phyloP scores from a whole-genome alignment of 2,888 invertebrate species.

The Tenthredo scrophulariae region DNA sequence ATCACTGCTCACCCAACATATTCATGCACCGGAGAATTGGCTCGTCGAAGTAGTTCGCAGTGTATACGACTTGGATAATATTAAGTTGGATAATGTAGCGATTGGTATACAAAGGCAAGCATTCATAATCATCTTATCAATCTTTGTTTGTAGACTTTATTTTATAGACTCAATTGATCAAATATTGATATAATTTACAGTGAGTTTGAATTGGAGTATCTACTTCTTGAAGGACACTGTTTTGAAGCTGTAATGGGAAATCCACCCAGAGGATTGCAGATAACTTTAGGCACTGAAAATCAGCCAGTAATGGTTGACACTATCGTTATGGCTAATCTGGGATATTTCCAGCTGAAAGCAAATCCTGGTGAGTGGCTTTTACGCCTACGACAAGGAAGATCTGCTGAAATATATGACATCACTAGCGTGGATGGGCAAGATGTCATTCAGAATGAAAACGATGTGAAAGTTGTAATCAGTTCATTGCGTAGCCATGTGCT shows the following conservation, averaged over 20 bases:
- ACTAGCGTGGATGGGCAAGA: conserved; percentile 79
- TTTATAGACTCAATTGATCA: neutral
- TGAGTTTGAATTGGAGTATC: conserved; percentile 96
- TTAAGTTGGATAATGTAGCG: conserved; percentile 95
- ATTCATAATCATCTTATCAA: neutral
- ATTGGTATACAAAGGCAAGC: conserved; percentile 89
- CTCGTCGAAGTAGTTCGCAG: conserved; percentile 95
- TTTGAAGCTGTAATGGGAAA: conserved; percentile 95
- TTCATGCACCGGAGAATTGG: conserved; percentile 97
- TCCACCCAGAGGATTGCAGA: conserved; percentile 98
- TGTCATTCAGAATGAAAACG: conserved; percentile 77
- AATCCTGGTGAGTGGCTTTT: conserved; percentile 98
- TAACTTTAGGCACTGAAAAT: conserved; percentile 92
- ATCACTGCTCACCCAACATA: conserved; percentile 93
- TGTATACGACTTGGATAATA: conserved; percentile 98
- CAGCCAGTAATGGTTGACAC: conserved; percentile 93
- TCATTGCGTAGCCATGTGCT: conserved; percentile 94
- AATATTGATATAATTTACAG: conserved; percentile 79
- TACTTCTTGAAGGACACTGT: conserved; percentile 97
- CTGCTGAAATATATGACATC: conserved; percentile 96
- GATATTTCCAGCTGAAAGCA: conserved; percentile 98
- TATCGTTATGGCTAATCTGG: conserved; percentile 99
- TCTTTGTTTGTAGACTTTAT: neutral
- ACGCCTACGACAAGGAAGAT: conserved; percentile 93
- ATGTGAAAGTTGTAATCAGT: conserved; percentile 88